Evolutionary conservation across 2,888 invertebrate genomes (phyloP).

Genomic region (Trissolcus brochymenae): DNA sequence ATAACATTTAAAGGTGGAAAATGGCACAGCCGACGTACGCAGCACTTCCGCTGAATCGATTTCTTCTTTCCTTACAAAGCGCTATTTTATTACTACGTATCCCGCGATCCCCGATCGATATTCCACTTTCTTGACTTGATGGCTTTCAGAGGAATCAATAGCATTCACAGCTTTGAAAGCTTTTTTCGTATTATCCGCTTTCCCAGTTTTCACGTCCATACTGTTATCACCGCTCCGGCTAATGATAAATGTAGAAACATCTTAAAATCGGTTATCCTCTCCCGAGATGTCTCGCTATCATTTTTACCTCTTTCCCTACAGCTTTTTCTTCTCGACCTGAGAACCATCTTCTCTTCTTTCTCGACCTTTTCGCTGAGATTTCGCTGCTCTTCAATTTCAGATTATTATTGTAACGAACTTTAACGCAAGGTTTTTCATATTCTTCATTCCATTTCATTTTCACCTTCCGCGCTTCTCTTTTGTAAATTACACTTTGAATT

Average conservation of each 20-base stretch:
- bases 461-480: neutral
- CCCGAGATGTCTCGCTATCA: constrained; percentile 23
- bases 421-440: neutral
- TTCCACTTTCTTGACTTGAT: constrained; percentile 55
- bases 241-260: constrained; percentile 56
- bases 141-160: constrained; percentile 52
- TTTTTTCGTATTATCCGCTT: constrained; percentile 52
- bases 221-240: constrained; percentile 38
- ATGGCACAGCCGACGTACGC: constrained; percentile 50
- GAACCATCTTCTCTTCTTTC: too few relatives aligned
- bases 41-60: constrained; percentile 53
- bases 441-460: neutral
- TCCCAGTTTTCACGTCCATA: constrained; percentile 43
- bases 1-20: constrained; percentile 56
- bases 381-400: constrained; percentile 2
- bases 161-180: constrained; percentile 53
- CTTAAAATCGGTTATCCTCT: constrained; percentile 36
- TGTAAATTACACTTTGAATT: neutral
- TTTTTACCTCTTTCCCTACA: constrained; percentile 8
- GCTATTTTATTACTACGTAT: constrained; percentile 56
- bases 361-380: neutral
- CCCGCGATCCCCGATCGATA: constrained; percentile 49
- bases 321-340: neutral
- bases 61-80: constrained; percentile 48
- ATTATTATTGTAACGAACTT: neutral